These are phyloP conservation scores for Acromyrmex heyeri DNA, from an alignment of 1,140 invertebrate species.

Conservation along the genomic window DNA sequence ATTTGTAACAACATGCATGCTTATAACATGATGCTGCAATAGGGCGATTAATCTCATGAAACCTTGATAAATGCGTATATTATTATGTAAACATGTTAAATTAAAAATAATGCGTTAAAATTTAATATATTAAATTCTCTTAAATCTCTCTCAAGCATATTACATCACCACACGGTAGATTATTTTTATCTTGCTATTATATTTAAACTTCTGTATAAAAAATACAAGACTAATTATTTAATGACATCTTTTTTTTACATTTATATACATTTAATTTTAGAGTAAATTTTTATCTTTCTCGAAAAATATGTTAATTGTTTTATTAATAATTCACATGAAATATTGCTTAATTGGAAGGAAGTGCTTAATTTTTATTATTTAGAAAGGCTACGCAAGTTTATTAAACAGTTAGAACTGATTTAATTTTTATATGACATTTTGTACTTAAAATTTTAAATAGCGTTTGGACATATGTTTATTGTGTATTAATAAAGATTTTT, in stretches of 20 bases:
- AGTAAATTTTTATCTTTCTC: background rate
- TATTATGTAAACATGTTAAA: constrained; percentile 10
- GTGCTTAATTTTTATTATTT: background rate
- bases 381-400: background rate
- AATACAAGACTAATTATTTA: background rate
- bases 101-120: background rate
- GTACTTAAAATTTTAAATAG: constrained; percentile 22
- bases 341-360: background rate
- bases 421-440: constrained; percentile 3
- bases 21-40: background rate
- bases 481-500: background rate
- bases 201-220: background rate
- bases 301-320: constrained; percentile 4
- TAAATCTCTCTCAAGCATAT: constrained; percentile 13
- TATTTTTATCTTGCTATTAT: constrained; percentile 9
- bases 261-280: background rate
- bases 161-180: background rate
- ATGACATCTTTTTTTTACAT: background rate
- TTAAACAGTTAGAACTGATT: background rate
- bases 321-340: background rate
- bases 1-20: background rate
- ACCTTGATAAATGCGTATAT: background rate
- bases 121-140: background rate
- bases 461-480: background rate
- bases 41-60: constrained; percentile 14